A percentile compares a stretch with the other conserved stretches of the same genome.
Conservation (phyloP, 2,888 invertebrate species). For the Chloromyia formosa region DNA sequence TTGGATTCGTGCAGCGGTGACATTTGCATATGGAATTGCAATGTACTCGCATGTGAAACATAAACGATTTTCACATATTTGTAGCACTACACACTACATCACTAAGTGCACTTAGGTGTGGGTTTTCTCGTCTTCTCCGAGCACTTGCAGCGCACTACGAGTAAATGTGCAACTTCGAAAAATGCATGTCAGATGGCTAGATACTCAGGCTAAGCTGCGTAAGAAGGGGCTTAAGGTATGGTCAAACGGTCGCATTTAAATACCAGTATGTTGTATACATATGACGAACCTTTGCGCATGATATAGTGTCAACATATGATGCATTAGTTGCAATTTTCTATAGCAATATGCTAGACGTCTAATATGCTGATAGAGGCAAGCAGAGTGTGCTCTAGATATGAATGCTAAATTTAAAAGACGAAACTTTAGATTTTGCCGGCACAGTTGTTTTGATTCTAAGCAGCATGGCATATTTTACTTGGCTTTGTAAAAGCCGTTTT, state of each 20-base stretch:
- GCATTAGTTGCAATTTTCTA: slow-evolving; percentile 2
- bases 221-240: not conserved
- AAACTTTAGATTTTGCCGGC: not conserved
- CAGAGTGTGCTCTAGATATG: slow-evolving; percentile 23
- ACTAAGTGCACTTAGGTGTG: not conserved
- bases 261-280: not conserved
- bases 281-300: not conserved
- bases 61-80: slow-evolving; percentile 31
- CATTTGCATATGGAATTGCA: slow-evolving; percentile 28
- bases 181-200: too few species aligned
- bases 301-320: not conserved
- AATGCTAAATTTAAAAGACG: slow-evolving; percentile 19
- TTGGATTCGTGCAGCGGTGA: not conserved
- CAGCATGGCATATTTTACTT: too few species aligned
- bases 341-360: not conserved
- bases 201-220: not conserved
- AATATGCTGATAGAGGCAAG: not conserved
- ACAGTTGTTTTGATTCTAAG: not conserved
- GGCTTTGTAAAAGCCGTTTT: too few species aligned
- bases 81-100: not conserved
- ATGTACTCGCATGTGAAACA: slow-evolving; percentile 7
- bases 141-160: too few species aligned
- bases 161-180: too few species aligned
- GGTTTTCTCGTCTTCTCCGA: too few species aligned
- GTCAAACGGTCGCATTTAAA: too few species aligned